These are phyloP conservation scores for Oncopeltus fasciatus DNA, from an alignment of 1,140 invertebrate species.

Conservation along the genomic window DNA sequence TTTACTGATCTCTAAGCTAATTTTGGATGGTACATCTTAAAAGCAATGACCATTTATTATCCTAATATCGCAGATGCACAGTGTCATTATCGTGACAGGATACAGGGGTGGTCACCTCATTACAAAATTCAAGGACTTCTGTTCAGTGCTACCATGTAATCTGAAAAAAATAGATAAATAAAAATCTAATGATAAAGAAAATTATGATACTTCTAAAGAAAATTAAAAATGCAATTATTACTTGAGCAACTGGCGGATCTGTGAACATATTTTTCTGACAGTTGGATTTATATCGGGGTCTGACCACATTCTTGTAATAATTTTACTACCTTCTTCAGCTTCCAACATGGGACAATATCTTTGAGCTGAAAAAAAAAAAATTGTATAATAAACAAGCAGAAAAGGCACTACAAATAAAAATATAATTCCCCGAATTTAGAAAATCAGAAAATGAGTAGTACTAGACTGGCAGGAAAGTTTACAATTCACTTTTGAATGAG, in stretches of 20 bases:
- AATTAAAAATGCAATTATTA: not conserved
- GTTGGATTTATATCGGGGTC: slow-evolving; percentile 29
- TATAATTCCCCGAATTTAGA: too few relatives aligned
- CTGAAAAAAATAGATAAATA: not conserved
- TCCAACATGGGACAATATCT: slow-evolving; percentile 57
- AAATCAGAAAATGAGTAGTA: too few relatives aligned
- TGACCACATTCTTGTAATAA: slow-evolving; percentile 34
- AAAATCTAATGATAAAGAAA: not conserved
- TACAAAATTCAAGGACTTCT: not conserved
- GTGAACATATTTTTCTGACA: slow-evolving; percentile 24
- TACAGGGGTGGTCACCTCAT: not conserved
- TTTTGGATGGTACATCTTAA: not conserved
- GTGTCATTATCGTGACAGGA: not conserved
- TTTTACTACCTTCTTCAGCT: slow-evolving; percentile 43
- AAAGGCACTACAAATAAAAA: too few relatives aligned
- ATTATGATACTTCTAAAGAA: not conserved
- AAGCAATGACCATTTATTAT: slow-evolving; percentile 4
- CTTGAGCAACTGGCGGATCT: slow-evolving; percentile 20
- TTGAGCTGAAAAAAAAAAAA: slow-evolving; percentile 43
- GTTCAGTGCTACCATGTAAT: not conserved
- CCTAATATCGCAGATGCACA: slow-evolving; percentile 6
- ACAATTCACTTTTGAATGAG: too few relatives aligned
- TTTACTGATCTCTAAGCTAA: not conserved
- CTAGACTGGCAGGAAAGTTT: too few relatives aligned
- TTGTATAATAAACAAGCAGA: too few relatives aligned